phyloP scores from a whole-genome alignment of 2,797 vertebrate species.

The Lepilemur septentrionalis region DNA sequence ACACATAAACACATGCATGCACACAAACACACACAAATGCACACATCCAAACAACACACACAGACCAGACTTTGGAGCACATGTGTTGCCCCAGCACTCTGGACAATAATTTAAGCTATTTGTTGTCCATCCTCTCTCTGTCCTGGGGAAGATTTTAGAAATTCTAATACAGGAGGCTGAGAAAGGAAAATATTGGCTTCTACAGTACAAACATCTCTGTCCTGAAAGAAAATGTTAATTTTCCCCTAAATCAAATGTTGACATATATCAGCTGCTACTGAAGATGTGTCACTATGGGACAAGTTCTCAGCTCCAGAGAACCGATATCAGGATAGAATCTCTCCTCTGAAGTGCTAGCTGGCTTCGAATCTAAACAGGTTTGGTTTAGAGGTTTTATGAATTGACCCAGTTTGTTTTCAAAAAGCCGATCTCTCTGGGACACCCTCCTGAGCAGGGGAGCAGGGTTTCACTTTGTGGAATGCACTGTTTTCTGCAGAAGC shows the following conservation, averaged over 20 bases:
- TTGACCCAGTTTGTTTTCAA: constrained; percentile 20
- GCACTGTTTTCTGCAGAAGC: constrained; percentile 34
- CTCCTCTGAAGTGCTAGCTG: neutral
- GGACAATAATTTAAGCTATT: neutral
- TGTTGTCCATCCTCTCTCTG: neutral
- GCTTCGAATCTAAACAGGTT: neutral
- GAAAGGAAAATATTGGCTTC: constrained; percentile 69
- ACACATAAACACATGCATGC: neutral
- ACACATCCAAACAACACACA: neutral
- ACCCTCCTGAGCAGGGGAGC: neutral
- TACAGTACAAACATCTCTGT: constrained; percentile 67
- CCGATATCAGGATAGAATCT: neutral
- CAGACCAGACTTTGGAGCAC: neutral
- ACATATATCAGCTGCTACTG: constrained; percentile 19
- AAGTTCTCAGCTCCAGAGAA: neutral
- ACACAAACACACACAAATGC: neutral
- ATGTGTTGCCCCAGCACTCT: neutral
- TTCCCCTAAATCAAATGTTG: constrained; percentile 67
- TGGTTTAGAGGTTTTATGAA: neutral
- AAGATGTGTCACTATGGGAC: neutral
- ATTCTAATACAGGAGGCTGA: constrained; percentile 52
- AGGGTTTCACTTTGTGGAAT: neutral
- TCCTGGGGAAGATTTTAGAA: constrained; percentile 49
- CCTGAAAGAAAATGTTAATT: constrained; percentile 74
- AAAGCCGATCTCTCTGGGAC: neutral